phyloP scores from a whole-genome alignment of 53 echinoderm and acorn worm species.

The Crossaster papposus region DNA sequence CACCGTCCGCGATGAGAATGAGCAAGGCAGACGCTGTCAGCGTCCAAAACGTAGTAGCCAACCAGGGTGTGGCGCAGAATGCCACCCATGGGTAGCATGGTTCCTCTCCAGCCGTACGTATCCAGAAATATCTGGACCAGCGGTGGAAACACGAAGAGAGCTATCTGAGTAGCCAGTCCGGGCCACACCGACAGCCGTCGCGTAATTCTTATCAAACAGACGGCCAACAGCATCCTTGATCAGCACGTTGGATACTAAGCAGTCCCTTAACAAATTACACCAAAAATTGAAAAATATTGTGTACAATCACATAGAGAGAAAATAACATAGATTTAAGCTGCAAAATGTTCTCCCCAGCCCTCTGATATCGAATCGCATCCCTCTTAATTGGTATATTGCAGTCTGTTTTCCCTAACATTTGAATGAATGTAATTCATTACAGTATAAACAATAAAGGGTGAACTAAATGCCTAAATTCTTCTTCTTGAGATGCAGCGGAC shows the following conservation, averaged over 20 bases:
- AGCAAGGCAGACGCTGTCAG: neutral
- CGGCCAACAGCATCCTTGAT: neutral
- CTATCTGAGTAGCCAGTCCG: neutral
- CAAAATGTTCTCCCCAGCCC: too few species aligned
- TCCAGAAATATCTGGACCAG: neutral
- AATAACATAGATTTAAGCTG: too few species aligned
- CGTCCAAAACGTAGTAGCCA: neutral
- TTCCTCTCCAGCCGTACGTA: neutral
- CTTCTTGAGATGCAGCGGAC: too few species aligned
- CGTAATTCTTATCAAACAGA: neutral
- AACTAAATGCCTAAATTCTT: too few species aligned
- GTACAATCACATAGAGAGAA: too few species aligned
- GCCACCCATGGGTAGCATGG: neutral
- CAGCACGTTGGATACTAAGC: neutral
- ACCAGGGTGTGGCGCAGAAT: neutral
- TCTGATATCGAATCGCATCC: too few species aligned
- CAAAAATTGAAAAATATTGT: too few species aligned
- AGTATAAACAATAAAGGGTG: too few species aligned
- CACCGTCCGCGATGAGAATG: neutral
- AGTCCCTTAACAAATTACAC: neutral
- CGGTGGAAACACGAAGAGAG: too few species aligned
- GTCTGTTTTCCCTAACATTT: too few species aligned
- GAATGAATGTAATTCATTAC: too few species aligned
- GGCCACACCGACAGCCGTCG: neutral
- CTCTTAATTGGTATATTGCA: too few species aligned